Conservation (phyloP, 2,113 vertebrate genomes). For the Coturnix japonica region DNA sequence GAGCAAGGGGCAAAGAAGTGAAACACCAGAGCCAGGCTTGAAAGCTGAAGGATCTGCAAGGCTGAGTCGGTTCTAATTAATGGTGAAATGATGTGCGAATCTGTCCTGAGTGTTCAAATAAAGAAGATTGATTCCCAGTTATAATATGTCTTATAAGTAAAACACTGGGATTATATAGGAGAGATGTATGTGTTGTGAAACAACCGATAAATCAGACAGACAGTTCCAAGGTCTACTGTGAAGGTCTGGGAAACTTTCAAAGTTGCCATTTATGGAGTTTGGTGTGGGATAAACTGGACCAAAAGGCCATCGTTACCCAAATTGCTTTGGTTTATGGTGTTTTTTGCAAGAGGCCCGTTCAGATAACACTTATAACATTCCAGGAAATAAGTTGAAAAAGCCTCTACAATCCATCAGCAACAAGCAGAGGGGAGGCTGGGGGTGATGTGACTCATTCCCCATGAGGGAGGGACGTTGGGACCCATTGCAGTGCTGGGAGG, state of each 20-base stretch:
- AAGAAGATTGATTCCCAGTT: conserved; percentile 61
- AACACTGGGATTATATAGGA: conserved; percentile 40
- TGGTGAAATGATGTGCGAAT: conserved; percentile 62
- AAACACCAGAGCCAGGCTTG: neutral
- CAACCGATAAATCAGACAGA: conserved; percentile 51
- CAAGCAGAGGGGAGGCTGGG: neutral
- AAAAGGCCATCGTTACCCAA: conserved; percentile 13
- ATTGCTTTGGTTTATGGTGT: neutral
- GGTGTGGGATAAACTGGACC: neutral
- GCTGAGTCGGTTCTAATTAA: conserved; percentile 40
- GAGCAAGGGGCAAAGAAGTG: neutral
- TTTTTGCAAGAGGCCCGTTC: neutral
- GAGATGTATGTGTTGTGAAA: conserved; percentile 38
- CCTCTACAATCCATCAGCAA: neutral
- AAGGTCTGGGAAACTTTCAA: conserved; percentile 60
- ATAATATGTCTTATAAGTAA: conserved; percentile 36
- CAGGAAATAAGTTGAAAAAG: neutral
- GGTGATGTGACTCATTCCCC: neutral
- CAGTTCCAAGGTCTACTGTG: conserved; percentile 60
- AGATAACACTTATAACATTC: neutral
- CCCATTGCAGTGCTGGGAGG: neutral
- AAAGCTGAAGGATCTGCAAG: conserved; percentile 6
- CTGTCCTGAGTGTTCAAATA: conserved; percentile 59
- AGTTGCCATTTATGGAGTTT: conserved; percentile 23
- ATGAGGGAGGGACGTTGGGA: neutral